A percentile compares a stretch with the other conserved stretches of the same genome.
phyloP scores from a whole-genome alignment of 2,888 invertebrate genomes.

The Drosophila meridionalis region DNA sequence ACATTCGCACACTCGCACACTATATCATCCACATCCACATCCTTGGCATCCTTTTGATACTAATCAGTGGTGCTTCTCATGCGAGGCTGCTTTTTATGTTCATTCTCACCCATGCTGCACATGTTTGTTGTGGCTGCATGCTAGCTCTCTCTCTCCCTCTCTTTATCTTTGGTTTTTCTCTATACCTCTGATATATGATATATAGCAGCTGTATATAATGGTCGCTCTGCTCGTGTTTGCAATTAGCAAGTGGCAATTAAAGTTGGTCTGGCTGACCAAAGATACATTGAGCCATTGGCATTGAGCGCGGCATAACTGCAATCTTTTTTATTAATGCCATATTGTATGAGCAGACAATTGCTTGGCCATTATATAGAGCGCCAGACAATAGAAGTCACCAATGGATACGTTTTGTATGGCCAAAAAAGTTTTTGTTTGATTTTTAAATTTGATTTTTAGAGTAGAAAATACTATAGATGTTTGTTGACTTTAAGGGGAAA shows the following conservation, averaged over 20 bases:
- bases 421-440: not conserved
- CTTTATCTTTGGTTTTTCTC: conserved; percentile 16
- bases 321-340: conserved; percentile 55
- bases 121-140: conserved; percentile 55
- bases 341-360: conserved; percentile 44
- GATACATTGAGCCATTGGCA: conserved; percentile 57
- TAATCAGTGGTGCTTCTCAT: conserved; percentile 70
- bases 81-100: conserved; percentile 63
- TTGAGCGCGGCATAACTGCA: conserved; percentile 51
- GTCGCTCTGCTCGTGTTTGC: conserved; percentile 62
- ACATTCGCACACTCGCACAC: conserved; percentile 34
- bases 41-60: conserved; percentile 64
- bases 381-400: conserved; percentile 1
- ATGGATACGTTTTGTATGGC: not conserved
- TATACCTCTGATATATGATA: conserved; percentile 72
- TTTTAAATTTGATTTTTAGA: not conserved
- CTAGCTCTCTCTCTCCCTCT: conserved; percentile 1
- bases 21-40: conserved; percentile 37
- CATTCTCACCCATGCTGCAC: conserved; percentile 48
- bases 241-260: conserved; percentile 79
- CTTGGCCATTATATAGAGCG: conserved; percentile 11
- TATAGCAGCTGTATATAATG: conserved; percentile 72
- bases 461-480: not conserved
- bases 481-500: not conserved
- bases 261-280: conserved; percentile 51